Evolutionary conservation across 2,113 vertebrate genomes (phyloP), one percentile per base, ranked within the genome.

Genomic region (Elachura formosa): DNA sequence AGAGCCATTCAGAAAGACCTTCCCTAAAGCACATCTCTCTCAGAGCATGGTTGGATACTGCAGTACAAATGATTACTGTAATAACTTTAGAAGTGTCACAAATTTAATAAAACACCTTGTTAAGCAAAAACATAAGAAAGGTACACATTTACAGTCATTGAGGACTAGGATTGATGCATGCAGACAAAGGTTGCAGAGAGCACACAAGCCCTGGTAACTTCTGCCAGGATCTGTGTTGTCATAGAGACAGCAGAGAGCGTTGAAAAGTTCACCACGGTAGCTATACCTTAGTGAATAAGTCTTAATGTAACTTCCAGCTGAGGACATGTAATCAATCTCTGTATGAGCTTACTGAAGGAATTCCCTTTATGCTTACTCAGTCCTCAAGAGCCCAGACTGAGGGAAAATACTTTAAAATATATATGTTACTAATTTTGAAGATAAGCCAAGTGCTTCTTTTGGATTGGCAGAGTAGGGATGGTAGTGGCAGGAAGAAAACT

Each of bases 221-320:
- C 87, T 87, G 75, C 72, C 75, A 76, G 82, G 87, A 81, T 95
- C 91, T 2, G 16, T 87, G 93, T 92, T 93, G 94, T 93, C 96
- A 95, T 91, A 90, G 92, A 96, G 82, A 93, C 89, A 86, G 82
- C 51, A 69, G 87, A 93, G 78, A 90, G 83, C 11, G 8, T 77
- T 76, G 92, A 93, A 89, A 96, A 93, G 96, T 91, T 94, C 95
- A 93, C 94, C 51, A 82, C n/a, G 4, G 85, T 91, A 96, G 93
- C 85, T 89, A 91, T 91, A 96, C 94, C 92, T 96, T 75, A 85
- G 96, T 74, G 95, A 94, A 85, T 93, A 93, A 94, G 88, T 87
- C 86, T 93, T 96, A 96, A 94, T 89, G 92, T 80, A 94, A 95
- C 96, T 87, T 95, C 92, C 96, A 97, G 93, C 94, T 96, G 96